Conservation (phyloP, 1,140 invertebrate species). For the Notospermus geniculatus region DNA sequence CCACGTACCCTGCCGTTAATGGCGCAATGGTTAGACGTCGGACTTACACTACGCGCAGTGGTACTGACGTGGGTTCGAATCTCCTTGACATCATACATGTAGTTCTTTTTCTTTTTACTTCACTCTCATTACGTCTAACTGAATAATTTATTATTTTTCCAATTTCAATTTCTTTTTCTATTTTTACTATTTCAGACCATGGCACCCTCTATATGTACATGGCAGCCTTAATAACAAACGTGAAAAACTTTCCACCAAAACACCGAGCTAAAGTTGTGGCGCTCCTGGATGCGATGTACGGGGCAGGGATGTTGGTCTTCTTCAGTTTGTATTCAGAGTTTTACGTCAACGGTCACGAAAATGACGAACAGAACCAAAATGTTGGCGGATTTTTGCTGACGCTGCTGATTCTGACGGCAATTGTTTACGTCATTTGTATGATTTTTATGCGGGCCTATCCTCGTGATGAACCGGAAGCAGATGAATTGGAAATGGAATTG, state of each 20-base stretch:
- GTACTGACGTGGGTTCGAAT: too few relatives aligned
- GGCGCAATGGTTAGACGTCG: too few relatives aligned
- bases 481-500: not conserved
- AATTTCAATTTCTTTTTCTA: too few relatives aligned
- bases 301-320: not conserved
- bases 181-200: too few relatives aligned
- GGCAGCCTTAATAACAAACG: not conserved
- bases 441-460: not conserved
- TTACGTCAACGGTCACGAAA: not conserved
- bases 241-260: not conserved
- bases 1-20: too few relatives aligned
- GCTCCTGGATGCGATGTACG: not conserved
- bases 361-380: not conserved
- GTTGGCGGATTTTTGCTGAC: not conserved
- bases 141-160: too few relatives aligned
- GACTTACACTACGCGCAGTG: too few relatives aligned
- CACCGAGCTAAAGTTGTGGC: slow-evolving; percentile 7
- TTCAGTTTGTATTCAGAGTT: not conserved
- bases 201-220: not conserved
- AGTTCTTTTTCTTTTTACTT: too few relatives aligned
- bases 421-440: not conserved
- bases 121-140: too few relatives aligned
- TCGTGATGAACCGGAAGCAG: not conserved
- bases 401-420: not conserved
- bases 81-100: too few relatives aligned